A percentile compares a stretch with the other conserved stretches of the same genome.
Evolutionary conservation across 1,140 invertebrate genomes (phyloP).

Genomic region (Leptonema lineaticorne): DNA sequence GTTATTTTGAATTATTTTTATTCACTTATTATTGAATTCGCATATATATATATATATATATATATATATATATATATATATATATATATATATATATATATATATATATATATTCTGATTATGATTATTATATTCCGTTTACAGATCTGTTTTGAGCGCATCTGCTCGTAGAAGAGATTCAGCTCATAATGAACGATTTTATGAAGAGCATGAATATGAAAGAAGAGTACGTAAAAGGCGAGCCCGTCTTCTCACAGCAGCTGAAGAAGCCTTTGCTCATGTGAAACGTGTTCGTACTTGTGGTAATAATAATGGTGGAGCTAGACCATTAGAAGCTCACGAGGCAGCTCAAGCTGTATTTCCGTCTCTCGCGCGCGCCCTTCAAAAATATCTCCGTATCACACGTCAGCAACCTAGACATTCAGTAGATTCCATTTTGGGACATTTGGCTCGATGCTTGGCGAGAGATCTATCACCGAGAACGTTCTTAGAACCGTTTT

Average conservation of each 20-base stretch:
- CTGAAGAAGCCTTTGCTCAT: slow-evolving; percentile 96
- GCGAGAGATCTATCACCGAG: slow-evolving; percentile 90
- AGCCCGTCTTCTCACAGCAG: slow-evolving; percentile 85
- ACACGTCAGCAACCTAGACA: slow-evolving; percentile 94
- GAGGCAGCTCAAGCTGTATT: slow-evolving; percentile 97
- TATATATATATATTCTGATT: too few species aligned
- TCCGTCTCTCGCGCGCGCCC: slow-evolving; percentile 89
- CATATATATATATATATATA: too few species aligned
- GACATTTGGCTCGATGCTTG: slow-evolving; percentile 86
- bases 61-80: too few species aligned
- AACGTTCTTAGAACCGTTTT: slow-evolving; percentile 89
- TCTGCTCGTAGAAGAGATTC: slow-evolving; percentile 76
- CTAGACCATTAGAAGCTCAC: slow-evolving; percentile 82
- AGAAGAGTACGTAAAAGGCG: slow-evolving; percentile 86
- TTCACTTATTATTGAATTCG: too few species aligned
- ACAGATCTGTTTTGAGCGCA: slow-evolving; percentile 66
- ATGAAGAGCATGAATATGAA: slow-evolving; percentile 97
- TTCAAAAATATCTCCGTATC: slow-evolving; percentile 95
- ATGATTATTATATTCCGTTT: too few species aligned
- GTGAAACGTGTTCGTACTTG: slow-evolving; percentile 75
- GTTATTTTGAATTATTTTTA: too few species aligned
- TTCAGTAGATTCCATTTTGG: slow-evolving; percentile 86
- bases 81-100: too few species aligned
- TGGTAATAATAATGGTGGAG: slow-evolving; percentile 44
- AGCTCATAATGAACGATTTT: slow-evolving; percentile 95